A percentile compares a stretch with the other conserved stretches of the same genome.
These are phyloP conservation scores for Diabrotica balteata DNA, from an alignment of 2,888 invertebrate species.

Conservation along the genomic window DNA sequence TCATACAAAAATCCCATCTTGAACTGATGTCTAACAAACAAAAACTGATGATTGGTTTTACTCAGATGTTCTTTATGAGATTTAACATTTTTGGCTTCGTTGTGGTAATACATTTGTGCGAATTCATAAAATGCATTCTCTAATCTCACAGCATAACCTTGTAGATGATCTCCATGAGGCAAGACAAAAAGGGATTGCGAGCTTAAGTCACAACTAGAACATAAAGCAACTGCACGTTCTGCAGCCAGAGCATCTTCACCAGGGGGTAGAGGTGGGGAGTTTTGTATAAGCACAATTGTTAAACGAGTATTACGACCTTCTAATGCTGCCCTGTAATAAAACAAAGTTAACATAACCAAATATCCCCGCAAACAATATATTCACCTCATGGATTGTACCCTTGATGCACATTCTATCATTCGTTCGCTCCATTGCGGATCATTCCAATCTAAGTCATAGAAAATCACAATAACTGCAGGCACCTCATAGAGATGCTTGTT, in stretches of 20 bases:
- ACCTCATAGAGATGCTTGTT: slow-evolving; percentile 88
- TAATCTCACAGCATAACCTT: slow-evolving; percentile 74
- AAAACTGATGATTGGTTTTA: slow-evolving; percentile 87
- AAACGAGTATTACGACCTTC: slow-evolving; percentile 78
- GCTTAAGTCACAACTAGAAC: slow-evolving; percentile 89
- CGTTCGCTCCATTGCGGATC: slow-evolving; percentile 94
- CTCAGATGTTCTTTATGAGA: slow-evolving; percentile 90
- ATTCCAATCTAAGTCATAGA: slow-evolving; percentile 98
- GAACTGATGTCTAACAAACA: slow-evolving; percentile 95
- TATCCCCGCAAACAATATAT: background rate
- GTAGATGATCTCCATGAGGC: slow-evolving; percentile 87
- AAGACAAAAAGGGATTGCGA: slow-evolving; percentile 89
- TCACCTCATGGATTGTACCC: slow-evolving; percentile 80
- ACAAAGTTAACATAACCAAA: too few species aligned
- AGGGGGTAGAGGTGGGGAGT: slow-evolving; percentile 75
- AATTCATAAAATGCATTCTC: slow-evolving; percentile 95
- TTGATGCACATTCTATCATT: slow-evolving; percentile 90
- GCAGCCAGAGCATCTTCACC: slow-evolving; percentile 86
- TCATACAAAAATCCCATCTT: slow-evolving; percentile 97
- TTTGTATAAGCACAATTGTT: slow-evolving; percentile 90
- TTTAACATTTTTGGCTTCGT: slow-evolving; percentile 85
- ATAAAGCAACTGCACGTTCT: slow-evolving; percentile 89
- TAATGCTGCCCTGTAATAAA: slow-evolving; percentile 67
- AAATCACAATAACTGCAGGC: slow-evolving; percentile 92
- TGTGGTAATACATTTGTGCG: slow-evolving; percentile 90